Evolutionary conservation across 2,888 invertebrate genomes (phyloP).

Genomic region (Stenotaenia linearis): DNA sequence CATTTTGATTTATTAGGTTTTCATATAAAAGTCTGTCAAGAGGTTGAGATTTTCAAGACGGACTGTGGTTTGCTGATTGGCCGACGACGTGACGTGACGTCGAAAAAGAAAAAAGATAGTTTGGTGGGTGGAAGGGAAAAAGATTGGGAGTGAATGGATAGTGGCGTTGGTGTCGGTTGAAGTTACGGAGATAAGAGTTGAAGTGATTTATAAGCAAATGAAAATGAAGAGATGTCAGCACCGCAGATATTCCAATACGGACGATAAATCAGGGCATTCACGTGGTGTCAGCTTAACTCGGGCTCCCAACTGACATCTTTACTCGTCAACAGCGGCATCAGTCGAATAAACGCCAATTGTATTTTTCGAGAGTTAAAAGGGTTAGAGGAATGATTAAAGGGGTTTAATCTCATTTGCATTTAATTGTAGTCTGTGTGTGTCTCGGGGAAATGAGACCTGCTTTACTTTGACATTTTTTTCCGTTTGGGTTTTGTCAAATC

Average conservation of each 20-base stretch:
- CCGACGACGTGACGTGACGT: neutral
- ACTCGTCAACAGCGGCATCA: constrained; percentile 7
- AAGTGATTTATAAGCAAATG: constrained; percentile 24
- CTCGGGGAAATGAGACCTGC: neutral
- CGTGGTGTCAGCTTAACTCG: constrained; percentile 11
- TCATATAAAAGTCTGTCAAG: neutral
- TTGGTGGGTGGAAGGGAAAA: neutral
- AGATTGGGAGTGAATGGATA: neutral
- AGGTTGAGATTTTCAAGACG: neutral
- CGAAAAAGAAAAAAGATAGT: neutral
- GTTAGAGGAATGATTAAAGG: neutral
- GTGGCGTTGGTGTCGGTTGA: neutral
- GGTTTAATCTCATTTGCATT: neutral
- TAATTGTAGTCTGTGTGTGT: neutral
- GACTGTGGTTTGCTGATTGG: neutral
- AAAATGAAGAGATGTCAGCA: constrained; percentile 24
- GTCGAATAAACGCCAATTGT: neutral
- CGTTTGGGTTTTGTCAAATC: too few relatives aligned
- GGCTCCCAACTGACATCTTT: constrained; percentile 12
- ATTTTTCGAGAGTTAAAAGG: neutral
- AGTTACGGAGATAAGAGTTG: constrained; percentile 10
- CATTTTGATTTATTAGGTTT: constrained; percentile 21
- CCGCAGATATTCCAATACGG: constrained; percentile 20
- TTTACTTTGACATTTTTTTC: too few relatives aligned
- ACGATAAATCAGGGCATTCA: constrained; percentile 20